These are phyloP conservation scores for Pungitius pungitius DNA, from an alignment of 2,113 vertebrate species.

Conservation along the genomic window DNA sequence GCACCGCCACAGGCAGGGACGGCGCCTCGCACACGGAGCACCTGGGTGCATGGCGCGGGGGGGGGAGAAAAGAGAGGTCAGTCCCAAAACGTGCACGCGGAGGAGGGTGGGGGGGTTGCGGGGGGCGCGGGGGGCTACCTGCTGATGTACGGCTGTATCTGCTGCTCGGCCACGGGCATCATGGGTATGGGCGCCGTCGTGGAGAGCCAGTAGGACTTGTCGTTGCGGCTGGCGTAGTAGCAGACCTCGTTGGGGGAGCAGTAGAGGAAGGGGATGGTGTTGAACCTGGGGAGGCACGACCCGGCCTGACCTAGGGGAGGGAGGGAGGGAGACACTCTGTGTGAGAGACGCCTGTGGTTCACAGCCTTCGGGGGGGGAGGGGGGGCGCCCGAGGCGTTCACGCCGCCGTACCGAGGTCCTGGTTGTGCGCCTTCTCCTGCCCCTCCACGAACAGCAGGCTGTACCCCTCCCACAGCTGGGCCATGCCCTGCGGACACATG, in stretches of 20 bases:
- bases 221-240: slow-evolving; percentile 92
- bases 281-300: slow-evolving; percentile 93
- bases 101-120: too few species aligned
- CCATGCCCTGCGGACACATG: slow-evolving; percentile 90
- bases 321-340: not conserved
- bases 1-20: slow-evolving; percentile 91
- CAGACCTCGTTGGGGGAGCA: slow-evolving; percentile 92
- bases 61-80: too few species aligned
- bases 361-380: too few species aligned
- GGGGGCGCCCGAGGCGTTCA: too few species aligned
- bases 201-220: slow-evolving; percentile 99
- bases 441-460: slow-evolving; percentile 95
- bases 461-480: slow-evolving; percentile 92
- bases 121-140: slow-evolving; percentile 61
- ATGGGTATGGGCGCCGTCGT: slow-evolving; percentile 94
- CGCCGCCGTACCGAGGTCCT: slow-evolving; percentile 86
- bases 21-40: slow-evolving; percentile 95
- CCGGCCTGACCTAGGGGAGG: slow-evolving; percentile 88
- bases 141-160: slow-evolving; percentile 92
- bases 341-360: too few species aligned
- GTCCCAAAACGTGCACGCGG: not conserved
- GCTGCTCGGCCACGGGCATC: slow-evolving; percentile 87
- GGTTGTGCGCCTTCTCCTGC: slow-evolving; percentile 97
- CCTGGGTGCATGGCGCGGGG: slow-evolving; percentile 28
- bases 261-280: slow-evolving; percentile 97